Evolutionary conservation across 2,888 invertebrate genomes (phyloP).

Genomic region (Drosophila greeni): DNA sequence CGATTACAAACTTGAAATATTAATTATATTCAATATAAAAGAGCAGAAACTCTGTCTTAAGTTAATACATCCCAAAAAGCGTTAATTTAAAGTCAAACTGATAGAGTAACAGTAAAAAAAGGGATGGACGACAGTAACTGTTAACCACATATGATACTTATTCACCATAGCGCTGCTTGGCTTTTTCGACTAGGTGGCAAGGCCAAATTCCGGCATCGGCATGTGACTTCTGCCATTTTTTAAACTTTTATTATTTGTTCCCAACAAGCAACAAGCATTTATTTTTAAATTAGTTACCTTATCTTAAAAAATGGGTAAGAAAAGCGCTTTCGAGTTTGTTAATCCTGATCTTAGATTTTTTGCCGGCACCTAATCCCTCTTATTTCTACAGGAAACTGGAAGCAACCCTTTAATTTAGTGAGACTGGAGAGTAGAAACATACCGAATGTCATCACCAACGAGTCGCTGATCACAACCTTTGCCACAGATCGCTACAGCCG

Average conservation of each 20-base stretch:
- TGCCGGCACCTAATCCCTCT: too few relatives aligned
- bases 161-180: neutral
- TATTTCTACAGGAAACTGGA: neutral
- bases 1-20: neutral
- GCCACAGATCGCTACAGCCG: neutral
- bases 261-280: neutral
- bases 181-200: constrained; percentile 13
- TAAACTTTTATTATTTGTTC: neutral
- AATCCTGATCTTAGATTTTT: neutral
- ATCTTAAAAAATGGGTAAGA: constrained; percentile 22
- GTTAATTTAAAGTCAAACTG: neutral
- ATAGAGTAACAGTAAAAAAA: neutral
- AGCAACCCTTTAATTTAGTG: neutral
- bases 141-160: neutral
- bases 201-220: neutral
- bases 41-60: too few relatives aligned
- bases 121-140: neutral
- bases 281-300: neutral
- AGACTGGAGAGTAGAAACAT: neutral
- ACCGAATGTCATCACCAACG: constrained; percentile 18
- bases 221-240: neutral
- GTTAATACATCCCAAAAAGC: too few relatives aligned
- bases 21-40: too few relatives aligned
- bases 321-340: too few relatives aligned
- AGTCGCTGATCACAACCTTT: constrained; percentile 2